These are phyloP conservation scores for Drosophila santomea DNA, from an alignment of 1,140 invertebrate species.

Conservation along the genomic window DNA sequence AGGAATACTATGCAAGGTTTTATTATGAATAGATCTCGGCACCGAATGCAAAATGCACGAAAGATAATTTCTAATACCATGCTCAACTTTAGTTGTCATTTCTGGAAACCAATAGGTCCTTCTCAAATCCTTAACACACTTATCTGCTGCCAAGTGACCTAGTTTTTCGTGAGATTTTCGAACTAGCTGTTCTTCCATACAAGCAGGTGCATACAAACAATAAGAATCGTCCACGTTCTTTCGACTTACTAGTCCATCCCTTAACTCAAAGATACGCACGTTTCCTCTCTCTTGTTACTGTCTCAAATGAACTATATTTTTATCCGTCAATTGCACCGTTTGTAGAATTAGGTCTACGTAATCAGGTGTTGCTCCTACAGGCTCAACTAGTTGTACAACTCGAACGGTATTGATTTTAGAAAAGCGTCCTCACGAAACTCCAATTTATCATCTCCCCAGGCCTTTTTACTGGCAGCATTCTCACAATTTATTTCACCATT, in stretches of 20 bases:
- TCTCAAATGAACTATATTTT: conserved; percentile 1
- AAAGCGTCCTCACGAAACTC: not conserved
- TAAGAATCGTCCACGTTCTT: not conserved
- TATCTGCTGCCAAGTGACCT: not conserved
- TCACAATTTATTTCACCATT: not conserved
- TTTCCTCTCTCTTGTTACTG: too few species aligned
- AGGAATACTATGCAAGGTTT: too few species aligned
- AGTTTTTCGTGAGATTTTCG: not conserved
- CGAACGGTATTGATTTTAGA: not conserved
- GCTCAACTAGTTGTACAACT: not conserved
- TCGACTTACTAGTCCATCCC: too few species aligned
- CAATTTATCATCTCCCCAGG: conserved; percentile 1
- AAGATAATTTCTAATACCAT: too few species aligned
- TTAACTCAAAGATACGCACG: not conserved
- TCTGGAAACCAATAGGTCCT: too few species aligned
- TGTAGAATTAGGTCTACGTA: conserved; percentile 10
- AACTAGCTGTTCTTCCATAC: conserved; percentile 4
- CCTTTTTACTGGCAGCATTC: not conserved
- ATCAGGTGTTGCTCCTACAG: conserved; percentile 1
- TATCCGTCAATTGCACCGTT: conserved; percentile 2
- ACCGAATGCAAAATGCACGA: too few species aligned
- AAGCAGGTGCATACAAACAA: not conserved
- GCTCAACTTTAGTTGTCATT: too few species aligned
- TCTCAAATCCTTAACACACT: too few species aligned
- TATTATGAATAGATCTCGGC: too few species aligned